A percentile compares a stretch with the other conserved stretches of the same genome.
Evolutionary conservation across 2,888 invertebrate species (phyloP).

Genomic region (Rhingia campestris): DNA sequence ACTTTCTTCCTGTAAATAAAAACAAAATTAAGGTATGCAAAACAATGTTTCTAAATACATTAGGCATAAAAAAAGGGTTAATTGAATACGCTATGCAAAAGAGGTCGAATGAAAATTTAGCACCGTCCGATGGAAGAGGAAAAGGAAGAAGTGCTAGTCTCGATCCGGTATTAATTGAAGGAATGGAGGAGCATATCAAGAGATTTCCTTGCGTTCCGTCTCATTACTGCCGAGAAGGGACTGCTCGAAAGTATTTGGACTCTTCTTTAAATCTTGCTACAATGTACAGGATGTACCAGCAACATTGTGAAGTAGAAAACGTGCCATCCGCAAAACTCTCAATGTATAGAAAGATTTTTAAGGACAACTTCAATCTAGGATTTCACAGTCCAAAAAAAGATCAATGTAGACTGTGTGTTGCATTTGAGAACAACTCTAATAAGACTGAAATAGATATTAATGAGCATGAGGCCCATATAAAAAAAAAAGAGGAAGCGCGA

Average conservation of each 20-base stretch:
- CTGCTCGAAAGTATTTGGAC: constrained; percentile 30
- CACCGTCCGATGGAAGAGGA: constrained; percentile 4
- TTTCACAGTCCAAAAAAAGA: constrained; percentile 29
- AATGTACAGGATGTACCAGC: constrained; percentile 19
- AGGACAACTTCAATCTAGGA: neutral
- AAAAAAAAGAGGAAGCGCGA: constrained; percentile 11
- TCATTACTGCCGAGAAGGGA: constrained; percentile 34
- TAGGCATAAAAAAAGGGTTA: constrained; percentile 6
- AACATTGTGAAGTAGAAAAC: constrained; percentile 13
- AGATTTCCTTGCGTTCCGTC: constrained; percentile 24
- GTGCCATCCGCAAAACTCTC: constrained; percentile 11
- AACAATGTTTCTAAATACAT: constrained; percentile 12
- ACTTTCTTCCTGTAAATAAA: constrained; percentile 20
- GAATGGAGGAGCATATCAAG: neutral
- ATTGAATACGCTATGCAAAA: constrained; percentile 14
- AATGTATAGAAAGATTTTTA: constrained; percentile 7
- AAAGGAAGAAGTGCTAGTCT: constrained; percentile 1
- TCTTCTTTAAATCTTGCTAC: constrained; percentile 16
- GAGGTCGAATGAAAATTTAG: constrained; percentile 10
- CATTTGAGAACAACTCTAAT: constrained; percentile 15
- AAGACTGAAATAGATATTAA: constrained; percentile 1
- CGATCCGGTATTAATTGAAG: neutral
- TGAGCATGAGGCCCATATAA: constrained; percentile 15
- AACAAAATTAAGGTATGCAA: neutral
- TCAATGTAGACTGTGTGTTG: constrained; percentile 18